Base-by-base conservation (phyloP, 2,888 invertebrate species). In the Pseudanteris insignis region DNA sequence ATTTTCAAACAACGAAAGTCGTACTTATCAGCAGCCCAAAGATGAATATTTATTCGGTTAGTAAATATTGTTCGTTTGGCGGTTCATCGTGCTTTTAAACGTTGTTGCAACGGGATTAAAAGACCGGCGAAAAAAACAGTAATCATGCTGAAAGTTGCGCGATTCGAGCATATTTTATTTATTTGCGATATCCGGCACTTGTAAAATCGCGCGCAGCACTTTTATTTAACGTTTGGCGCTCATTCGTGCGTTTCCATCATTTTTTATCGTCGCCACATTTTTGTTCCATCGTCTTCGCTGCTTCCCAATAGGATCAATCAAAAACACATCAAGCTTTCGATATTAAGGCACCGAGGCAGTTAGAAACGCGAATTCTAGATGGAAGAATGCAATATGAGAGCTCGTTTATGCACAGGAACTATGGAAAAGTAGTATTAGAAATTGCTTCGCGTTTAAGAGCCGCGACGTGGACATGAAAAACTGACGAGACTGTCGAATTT, bases 331-430 rank as follows among this genome's bases (percentile, higher is more conserved):
- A 69, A 66, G 60, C 51, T 50, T n/a, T 51, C 51, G 53, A 65
- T 64, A 67, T 66, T 54, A 65, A 67, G 58, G 58, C 30, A 41
- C n/a, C 33, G 24, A 46, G 36, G 59, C 50, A 64, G 64, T 57
- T 64, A 47, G 43, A 57, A 60, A 53, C 48, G 51, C 32, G 59
- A 59, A 48, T 37, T 57, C 55, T 43, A 34, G 36, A 30, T 51
- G 54, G 46, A 71, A 70, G 71, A 76, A 74, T 71, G 72, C 71
- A 73, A 74, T 74, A 74, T 72, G 68, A 62, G 59, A 67, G 59
- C 67, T 69, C 68, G 68, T 70, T 75, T 70, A 72, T 69, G 67
- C 68, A 65, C 64, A 63, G 59, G 38, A 54, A 62, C 58, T 59
- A 46, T 51, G 51, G 30, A 13, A 43, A 48, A 57, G 24, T 53